phyloP scores from a whole-genome alignment of 2,113 vertebrate genomes.

The Acanthochromis polyacanthus region DNA sequence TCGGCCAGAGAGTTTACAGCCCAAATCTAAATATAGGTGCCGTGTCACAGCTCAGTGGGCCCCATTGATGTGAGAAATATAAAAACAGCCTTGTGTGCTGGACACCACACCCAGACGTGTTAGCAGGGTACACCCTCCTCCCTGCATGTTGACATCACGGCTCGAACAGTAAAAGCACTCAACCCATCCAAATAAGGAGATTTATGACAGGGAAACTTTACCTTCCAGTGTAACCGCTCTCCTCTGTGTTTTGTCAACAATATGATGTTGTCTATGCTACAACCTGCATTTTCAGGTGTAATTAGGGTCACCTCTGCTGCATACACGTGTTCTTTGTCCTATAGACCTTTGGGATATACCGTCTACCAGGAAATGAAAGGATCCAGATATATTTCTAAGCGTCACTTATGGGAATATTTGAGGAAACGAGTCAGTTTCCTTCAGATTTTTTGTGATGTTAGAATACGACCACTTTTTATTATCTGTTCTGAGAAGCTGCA shows the following conservation, averaged over 20 bases:
- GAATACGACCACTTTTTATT: background rate
- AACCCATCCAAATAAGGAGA: conserved; percentile 56
- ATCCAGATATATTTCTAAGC: background rate
- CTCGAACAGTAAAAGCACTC: conserved; percentile 34
- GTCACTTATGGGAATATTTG: background rate
- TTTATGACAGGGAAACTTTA: conserved; percentile 8
- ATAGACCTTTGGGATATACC: conserved; percentile 10
- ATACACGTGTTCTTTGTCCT: conserved; percentile 19
- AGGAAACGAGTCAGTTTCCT: conserved; percentile 14
- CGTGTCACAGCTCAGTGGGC: conserved; percentile 66
- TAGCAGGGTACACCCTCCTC: conserved; percentile 57
- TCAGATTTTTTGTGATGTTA: conserved; percentile 2
- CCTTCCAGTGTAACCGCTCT: background rate
- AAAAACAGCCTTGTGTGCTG: conserved; percentile 74
- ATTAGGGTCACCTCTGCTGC: background rate
- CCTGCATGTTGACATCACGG: conserved; percentile 62
- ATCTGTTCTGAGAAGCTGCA: conserved; percentile 1
- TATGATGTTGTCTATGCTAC: background rate
- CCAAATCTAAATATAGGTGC: conserved; percentile 73
- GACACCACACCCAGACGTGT: conserved; percentile 75
- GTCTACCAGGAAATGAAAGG: conserved; percentile 17
- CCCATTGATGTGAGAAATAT: conserved; percentile 69
- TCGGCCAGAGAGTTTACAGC: conserved; percentile 44
- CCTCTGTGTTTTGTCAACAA: background rate
- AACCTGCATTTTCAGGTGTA: background rate